phyloP scores from a whole-genome alignment of 2,113 vertebrate genomes.

The Xiphophorus hellerii region DNA sequence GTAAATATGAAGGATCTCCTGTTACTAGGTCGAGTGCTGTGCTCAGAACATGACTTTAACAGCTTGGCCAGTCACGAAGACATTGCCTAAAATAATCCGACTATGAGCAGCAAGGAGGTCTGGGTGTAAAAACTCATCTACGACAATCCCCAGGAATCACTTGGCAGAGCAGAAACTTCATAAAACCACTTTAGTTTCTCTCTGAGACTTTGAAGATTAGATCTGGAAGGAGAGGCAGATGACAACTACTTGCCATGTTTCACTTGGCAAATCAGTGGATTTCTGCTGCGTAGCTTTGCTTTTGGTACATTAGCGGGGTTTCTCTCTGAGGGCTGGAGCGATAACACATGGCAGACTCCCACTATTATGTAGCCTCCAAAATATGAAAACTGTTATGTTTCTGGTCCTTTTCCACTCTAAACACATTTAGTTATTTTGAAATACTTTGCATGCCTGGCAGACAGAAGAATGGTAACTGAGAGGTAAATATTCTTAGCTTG shows the following conservation, averaged over 20 bases:
- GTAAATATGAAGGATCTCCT: slow-evolving; percentile 52
- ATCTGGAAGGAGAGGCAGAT: slow-evolving; percentile 60
- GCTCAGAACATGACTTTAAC: slow-evolving; percentile 50
- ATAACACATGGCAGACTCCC: slow-evolving; percentile 71
- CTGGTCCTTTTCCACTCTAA: slow-evolving; percentile 68
- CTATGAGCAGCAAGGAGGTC: slow-evolving; percentile 63
- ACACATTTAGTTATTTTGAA: slow-evolving; percentile 65
- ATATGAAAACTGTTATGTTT: slow-evolving; percentile 69
- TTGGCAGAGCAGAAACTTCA: slow-evolving; percentile 61
- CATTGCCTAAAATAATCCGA: slow-evolving; percentile 51
- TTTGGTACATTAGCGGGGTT: slow-evolving; percentile 57
- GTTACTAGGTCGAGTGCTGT: slow-evolving; percentile 54
- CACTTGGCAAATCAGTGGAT: slow-evolving; percentile 67
- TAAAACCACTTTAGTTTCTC: slow-evolving; percentile 59
- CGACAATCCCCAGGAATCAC: slow-evolving; percentile 65
- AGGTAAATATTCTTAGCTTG: slow-evolving; percentile 39
- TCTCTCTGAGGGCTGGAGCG: slow-evolving; percentile 66
- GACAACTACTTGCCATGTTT: slow-evolving; percentile 75
- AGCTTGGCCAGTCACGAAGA: slow-evolving; percentile 59
- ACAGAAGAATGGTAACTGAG: slow-evolving; percentile 43
- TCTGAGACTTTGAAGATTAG: slow-evolving; percentile 72
- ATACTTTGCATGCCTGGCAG: slow-evolving; percentile 52
- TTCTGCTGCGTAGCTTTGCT: slow-evolving; percentile 61
- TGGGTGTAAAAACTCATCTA: slow-evolving; percentile 68
- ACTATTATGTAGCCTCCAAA: slow-evolving; percentile 63